Conservation (phyloP, 2,113 vertebrate species). For the Anas platyrhynchos region DNA sequence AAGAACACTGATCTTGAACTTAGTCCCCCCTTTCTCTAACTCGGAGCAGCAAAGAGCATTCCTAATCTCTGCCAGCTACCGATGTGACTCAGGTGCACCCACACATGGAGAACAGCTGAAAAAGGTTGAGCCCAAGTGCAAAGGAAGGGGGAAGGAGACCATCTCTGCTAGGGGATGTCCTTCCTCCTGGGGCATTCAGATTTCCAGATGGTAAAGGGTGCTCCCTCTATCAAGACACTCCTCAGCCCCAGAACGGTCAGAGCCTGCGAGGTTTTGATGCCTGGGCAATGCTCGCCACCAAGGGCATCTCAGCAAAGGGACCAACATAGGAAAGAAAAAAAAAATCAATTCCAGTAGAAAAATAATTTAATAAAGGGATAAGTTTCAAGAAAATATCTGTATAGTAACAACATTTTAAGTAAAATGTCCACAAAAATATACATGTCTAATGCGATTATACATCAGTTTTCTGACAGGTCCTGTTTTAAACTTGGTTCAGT, state of each 20-base stretch:
- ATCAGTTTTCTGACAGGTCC: slow-evolving; percentile 58
- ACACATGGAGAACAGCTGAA: not conserved
- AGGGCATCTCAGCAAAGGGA: not conserved
- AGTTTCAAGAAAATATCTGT: slow-evolving; percentile 86
- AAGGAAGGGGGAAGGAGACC: not conserved
- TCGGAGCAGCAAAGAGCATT: not conserved
- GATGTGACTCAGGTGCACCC: not conserved
- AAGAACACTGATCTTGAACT: not conserved
- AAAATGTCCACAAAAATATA: slow-evolving; percentile 77
- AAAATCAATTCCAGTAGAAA: slow-evolving; percentile 77
- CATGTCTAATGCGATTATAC: slow-evolving; percentile 76
- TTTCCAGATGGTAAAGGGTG: not conserved
- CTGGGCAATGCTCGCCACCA: not conserved
- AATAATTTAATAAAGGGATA: slow-evolving; percentile 86
- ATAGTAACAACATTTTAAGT: slow-evolving; percentile 84
- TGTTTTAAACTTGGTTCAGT: slow-evolving; percentile 25
- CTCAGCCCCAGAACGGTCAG: not conserved
- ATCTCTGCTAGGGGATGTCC: not conserved
- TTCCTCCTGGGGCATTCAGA: not conserved
- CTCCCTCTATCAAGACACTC: not conserved
- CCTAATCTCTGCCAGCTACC: not conserved
- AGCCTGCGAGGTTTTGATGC: not conserved
- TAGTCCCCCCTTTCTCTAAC: not conserved
- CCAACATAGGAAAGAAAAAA: slow-evolving; percentile 68
- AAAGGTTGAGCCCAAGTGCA: not conserved